These are phyloP conservation scores for Limanda limanda DNA, from an alignment of 2,113 vertebrate species.

Conservation along the genomic window DNA sequence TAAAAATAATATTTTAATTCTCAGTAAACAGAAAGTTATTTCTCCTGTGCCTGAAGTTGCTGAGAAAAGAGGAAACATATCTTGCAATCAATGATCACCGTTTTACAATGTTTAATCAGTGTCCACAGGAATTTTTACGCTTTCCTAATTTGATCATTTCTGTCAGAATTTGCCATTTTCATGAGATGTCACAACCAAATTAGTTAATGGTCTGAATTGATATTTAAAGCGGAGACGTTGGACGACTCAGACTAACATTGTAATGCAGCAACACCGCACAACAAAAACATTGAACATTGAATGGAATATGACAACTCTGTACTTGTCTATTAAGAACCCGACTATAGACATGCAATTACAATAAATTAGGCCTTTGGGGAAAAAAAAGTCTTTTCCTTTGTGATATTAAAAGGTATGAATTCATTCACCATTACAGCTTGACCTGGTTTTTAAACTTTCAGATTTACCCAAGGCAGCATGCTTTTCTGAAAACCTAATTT, in stretches of 20 bases:
- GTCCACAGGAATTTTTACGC: neutral
- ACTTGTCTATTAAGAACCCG: constrained; percentile 29
- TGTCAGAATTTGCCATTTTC: constrained; percentile 22
- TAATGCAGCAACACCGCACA: constrained; percentile 25
- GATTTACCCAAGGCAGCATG: constrained; percentile 58
- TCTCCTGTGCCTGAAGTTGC: neutral
- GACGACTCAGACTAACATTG: neutral
- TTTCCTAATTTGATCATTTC: constrained; percentile 24
- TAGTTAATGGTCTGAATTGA: constrained; percentile 42
- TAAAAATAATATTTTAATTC: neutral
- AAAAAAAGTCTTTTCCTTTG: constrained; percentile 20
- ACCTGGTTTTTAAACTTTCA: constrained; percentile 77
- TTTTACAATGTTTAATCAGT: constrained; percentile 1
- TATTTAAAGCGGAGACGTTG: constrained; percentile 40
- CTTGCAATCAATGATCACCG: neutral
- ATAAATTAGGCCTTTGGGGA: constrained; percentile 39
- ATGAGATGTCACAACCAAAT: constrained; percentile 34
- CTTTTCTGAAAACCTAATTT: constrained; percentile 76
- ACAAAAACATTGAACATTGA: constrained; percentile 25
- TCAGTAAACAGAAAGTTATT: neutral
- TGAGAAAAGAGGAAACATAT: neutral
- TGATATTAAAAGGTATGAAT: constrained; percentile 51
- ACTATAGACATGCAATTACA: constrained; percentile 41
- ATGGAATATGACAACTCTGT: constrained; percentile 43
- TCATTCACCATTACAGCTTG: constrained; percentile 59